Evolutionary conservation across 2,113 vertebrate species (phyloP), one percentile per base, ranked within the genome.

Genomic region (Isichthys henryi): DNA sequence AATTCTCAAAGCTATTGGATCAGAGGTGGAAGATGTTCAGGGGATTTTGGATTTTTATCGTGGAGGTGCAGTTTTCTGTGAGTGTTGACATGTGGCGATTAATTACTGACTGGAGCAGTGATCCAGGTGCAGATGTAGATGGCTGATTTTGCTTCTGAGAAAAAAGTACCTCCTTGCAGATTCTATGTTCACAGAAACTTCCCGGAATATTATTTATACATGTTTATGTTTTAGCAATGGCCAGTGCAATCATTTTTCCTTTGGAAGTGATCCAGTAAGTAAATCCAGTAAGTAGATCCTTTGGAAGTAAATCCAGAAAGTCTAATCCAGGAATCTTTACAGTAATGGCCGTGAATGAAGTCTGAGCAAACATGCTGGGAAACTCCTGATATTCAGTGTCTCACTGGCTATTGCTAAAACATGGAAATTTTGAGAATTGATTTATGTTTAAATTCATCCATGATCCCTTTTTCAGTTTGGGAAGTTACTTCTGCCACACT

Each of bases 121-220:
- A n/a, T 74, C 31, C 53, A 50, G 70, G 48, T 80, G 49, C 70
- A 62, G 48, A 83, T 6, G 83, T 43, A 50, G 56, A 46, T 56
- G 1, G 53, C 74, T 50, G 45, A 74, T 77, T 86, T 49, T 46
- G 27, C 62, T 87, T 43, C 62, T 27, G 58, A 35, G 49, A 66
- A 46, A 49, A 90, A 87, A 87, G 62, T 53, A 53, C 80, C 85
- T 77, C 89, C 85, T 90, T 87, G 49, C 89, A 87, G 89, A 87
- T 87, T 90, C 89, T 87, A 53, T 87, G 52, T 70, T 46, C 84
- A 52, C 83, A 89, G 58, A 83, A 58, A 86, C 52, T n/a, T 66
- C 83, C 53, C 31, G 19, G 89, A 83, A 70, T 50, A 87, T 90
- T 90, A 39, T 39, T 39, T 2, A 39, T 87, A 90, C 87, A 80